Evolutionary conservation across 30 jellyfish, hydroid and myxozoan species (phyloP).

Genomic region (Chironex yamaguchii): DNA sequence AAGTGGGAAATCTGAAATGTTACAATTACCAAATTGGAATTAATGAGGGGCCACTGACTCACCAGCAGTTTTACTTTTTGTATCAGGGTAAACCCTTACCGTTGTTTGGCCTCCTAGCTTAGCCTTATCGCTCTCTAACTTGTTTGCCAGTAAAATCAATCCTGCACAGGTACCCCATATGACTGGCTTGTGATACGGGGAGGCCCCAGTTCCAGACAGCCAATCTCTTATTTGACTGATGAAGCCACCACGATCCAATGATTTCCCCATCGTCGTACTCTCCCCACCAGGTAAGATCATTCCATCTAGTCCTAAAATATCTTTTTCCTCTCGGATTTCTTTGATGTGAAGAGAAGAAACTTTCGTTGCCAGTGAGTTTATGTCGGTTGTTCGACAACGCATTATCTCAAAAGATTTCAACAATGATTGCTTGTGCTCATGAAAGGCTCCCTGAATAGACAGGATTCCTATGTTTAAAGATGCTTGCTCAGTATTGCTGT

Average conservation of each 20-base stretch:
- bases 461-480: constrained; percentile 73
- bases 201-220: constrained; percentile 35
- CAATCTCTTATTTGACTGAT: constrained; percentile 60
- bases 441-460: constrained; percentile 96
- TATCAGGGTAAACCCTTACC: no score
- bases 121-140: constrained; percentile 24
- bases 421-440: constrained; percentile 83
- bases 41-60: no score
- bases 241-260: constrained; percentile 61
- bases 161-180: constrained; percentile 99
- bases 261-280: constrained; percentile 86
- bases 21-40: no score
- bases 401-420: constrained; percentile 16
- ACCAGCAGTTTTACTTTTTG: no score
- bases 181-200: constrained; percentile 43
- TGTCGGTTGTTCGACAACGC: not conserved
- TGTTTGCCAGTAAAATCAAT: constrained; percentile 83
- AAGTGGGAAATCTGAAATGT: no score
- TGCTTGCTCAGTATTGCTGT: no score
- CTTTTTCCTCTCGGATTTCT: constrained; percentile 53
- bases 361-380: not conserved
- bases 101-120: constrained; percentile 80
- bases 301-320: constrained; percentile 76
- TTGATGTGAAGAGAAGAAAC: constrained; percentile 14
- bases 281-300: constrained; percentile 96